Percentiles rank a stretch among this genome's conserved stretches.
Evolutionary conservation across 2,888 invertebrate species (phyloP).

Genomic region (Megalurothrips usitatus): DNA sequence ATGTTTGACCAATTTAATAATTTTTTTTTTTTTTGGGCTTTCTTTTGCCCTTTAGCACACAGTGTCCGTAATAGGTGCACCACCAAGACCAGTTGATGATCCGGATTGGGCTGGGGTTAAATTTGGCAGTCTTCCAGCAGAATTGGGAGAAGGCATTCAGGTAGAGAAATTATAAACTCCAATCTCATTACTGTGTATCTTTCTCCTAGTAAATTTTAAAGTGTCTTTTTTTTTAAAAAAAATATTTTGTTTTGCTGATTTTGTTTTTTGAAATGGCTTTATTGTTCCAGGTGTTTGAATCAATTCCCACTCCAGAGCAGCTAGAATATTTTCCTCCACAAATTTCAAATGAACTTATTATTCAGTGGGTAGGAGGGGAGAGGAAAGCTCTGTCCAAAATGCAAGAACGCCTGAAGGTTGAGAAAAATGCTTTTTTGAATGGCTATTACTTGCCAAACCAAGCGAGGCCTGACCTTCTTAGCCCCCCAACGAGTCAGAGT

Average conservation of each 20-base stretch:
- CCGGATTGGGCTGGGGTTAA: constrained; percentile 48
- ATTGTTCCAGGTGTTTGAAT: constrained; percentile 35
- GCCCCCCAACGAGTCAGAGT: constrained; percentile 63
- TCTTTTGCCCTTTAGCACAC: constrained; percentile 52
- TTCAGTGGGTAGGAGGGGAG: constrained; percentile 65
- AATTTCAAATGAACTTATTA: constrained; percentile 50
- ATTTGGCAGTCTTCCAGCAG: constrained; percentile 46
- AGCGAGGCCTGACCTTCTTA: constrained; percentile 61
- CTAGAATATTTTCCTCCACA: constrained; percentile 53
- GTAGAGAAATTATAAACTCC: constrained; percentile 46
- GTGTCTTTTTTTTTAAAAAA: too few relatives aligned
- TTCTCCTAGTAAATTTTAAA: neutral
- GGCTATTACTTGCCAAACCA: constrained; percentile 66
- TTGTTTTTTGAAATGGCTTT: neutral
- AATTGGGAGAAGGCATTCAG: constrained; percentile 49
- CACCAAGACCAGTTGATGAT: constrained; percentile 54
- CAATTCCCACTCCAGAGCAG: constrained; percentile 56
- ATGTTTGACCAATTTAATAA: constrained; percentile 12
- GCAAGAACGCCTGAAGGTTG: constrained; percentile 51
- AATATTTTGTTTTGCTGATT: neutral
- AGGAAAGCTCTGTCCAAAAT: constrained; percentile 56
- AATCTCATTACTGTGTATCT: neutral
- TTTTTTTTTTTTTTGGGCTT: neutral
- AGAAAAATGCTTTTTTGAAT: constrained; percentile 47
- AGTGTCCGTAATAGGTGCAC: constrained; percentile 57